Evolutionary conservation across 2,888 invertebrate genomes (phyloP).

Genomic region (Hartigia nigra): DNA sequence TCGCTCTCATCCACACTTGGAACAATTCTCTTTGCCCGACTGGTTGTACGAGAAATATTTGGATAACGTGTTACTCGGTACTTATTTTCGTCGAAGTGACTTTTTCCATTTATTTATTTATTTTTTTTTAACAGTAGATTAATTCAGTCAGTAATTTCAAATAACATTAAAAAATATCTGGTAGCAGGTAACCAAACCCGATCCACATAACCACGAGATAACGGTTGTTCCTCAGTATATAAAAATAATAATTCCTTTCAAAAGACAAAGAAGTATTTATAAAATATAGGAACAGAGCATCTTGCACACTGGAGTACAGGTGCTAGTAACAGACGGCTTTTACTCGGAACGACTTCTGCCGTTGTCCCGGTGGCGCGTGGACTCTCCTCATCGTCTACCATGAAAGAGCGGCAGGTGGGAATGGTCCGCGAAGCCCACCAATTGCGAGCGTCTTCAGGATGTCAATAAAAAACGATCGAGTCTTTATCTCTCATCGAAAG

Average conservation of each 20-base stretch:
- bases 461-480: not conserved
- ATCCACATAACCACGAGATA: not conserved
- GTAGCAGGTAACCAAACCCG: not conserved
- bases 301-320: slow-evolving; percentile 32
- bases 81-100: not conserved
- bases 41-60: not conserved
- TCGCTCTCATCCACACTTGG: slow-evolving; percentile 16
- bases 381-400: slow-evolving; percentile 24
- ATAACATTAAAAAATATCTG: not conserved
- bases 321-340: slow-evolving; percentile 45
- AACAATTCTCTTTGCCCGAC: not conserved
- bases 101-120: not conserved
- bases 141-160: not conserved
- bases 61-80: not conserved
- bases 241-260: not conserved
- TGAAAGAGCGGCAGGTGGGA: slow-evolving; percentile 39
- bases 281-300: not conserved
- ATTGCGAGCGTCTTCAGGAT: slow-evolving; percentile 35
- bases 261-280: slow-evolving; percentile 4
- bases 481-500: slow-evolving; percentile 1
- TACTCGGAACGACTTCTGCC: slow-evolving; percentile 10
- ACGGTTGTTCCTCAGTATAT: not conserved
- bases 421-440: slow-evolving; percentile 38
- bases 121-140: not conserved
- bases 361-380: not conserved